Conservation (phyloP, 2,113 vertebrate genomes). For the Asarcornis scutulata region DNA sequence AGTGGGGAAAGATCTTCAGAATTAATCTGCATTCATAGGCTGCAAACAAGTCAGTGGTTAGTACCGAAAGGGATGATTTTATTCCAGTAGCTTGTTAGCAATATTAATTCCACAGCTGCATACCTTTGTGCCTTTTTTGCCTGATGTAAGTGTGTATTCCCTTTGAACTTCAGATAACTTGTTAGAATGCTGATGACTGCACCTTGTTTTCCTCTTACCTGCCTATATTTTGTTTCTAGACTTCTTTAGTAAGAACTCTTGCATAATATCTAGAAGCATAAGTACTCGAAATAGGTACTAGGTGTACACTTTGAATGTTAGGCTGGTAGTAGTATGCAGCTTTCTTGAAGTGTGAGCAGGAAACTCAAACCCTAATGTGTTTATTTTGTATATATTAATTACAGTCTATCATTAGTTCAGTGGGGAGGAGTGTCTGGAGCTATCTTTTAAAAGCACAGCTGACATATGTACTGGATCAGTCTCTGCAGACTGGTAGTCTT, state of each 20-base stretch:
- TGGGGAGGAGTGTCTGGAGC: constrained; percentile 63
- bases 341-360: constrained; percentile 40
- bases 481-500: constrained; percentile 73
- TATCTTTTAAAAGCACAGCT: constrained; percentile 74
- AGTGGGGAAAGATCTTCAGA: neutral
- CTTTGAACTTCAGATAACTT: constrained; percentile 43
- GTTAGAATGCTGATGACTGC: constrained; percentile 63
- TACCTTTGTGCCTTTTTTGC: constrained; percentile 80
- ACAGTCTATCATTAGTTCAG: constrained; percentile 44
- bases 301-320: neutral
- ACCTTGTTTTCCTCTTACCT: constrained; percentile 70
- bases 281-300: constrained; percentile 41
- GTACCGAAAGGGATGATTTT: neutral
- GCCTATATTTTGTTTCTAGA: constrained; percentile 32
- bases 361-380: constrained; percentile 50
- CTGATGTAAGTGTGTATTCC: constrained; percentile 39
- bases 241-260: constrained; percentile 26
- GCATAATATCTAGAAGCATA: constrained; percentile 10
- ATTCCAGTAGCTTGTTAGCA: constrained; percentile 55
- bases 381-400: constrained; percentile 66
- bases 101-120: constrained; percentile 60
- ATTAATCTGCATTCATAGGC: neutral
- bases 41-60: neutral
- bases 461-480: constrained; percentile 73
- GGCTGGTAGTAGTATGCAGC: constrained; percentile 6